These are phyloP conservation scores for Troides helena DNA, from an alignment of 2,888 invertebrate genomes.

Conservation along the genomic window DNA sequence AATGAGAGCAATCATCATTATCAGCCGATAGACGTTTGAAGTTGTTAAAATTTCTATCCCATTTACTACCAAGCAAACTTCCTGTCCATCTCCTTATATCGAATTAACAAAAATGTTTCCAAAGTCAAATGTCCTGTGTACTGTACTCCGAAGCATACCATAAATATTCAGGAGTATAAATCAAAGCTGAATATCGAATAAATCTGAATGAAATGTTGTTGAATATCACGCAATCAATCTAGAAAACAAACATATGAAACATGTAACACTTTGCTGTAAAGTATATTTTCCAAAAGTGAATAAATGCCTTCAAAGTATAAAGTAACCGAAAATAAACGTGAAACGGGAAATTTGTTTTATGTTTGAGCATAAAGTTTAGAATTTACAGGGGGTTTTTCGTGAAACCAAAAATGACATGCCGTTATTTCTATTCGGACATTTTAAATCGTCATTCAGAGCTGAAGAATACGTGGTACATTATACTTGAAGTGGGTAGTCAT, in stretches of 20 bases:
- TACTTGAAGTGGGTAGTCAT: conserved; percentile 57
- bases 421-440: conserved; percentile 12
- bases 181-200: conserved; percentile 8
- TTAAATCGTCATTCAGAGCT: conserved; percentile 24
- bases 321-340: background rate
- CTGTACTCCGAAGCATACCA: too few species aligned
- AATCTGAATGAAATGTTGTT: background rate
- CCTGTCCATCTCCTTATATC: too few species aligned
- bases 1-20: too few species aligned
- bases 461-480: conserved; percentile 46
- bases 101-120: too few species aligned
- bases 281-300: too few species aligned
- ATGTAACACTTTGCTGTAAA: too few species aligned
- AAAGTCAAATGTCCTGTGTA: too few species aligned
- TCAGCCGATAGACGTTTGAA: too few species aligned
- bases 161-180: background rate
- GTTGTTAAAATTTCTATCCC: too few species aligned
- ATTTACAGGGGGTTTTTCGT: background rate
- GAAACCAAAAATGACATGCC: conserved; percentile 17
- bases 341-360: background rate
- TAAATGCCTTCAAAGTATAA: background rate
- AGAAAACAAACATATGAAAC: background rate
- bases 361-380: background rate
- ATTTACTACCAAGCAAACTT: too few species aligned
- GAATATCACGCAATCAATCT: conserved; percentile 6